Evolutionary conservation across 2,888 invertebrate species (phyloP), one percentile per base, ranked within the genome.

Genomic region (Athetis lepigone): DNA sequence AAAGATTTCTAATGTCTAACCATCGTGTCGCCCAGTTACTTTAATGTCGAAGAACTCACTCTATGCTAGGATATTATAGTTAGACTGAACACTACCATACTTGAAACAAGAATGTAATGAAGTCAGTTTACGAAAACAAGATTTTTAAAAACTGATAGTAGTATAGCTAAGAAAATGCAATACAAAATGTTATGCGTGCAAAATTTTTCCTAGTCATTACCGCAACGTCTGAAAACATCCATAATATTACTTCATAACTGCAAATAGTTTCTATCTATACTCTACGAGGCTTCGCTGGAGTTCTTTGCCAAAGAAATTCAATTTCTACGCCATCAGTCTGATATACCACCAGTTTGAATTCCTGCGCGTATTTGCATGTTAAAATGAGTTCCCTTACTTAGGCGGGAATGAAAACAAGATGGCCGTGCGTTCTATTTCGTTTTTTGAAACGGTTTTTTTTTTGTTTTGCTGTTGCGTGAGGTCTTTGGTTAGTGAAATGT

Each of bases 311-410:
- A 75, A 71, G 73, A 79, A 83, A 88, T 88, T 88, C 85, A 88
- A 88, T 89, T 88, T 88, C 80, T 82, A 82, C 79, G 81, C 85
- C 83, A 89, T 89, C 88, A 86, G 75, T 73, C 78, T 80, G 75
- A 81, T 83, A 72, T 55, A 73, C 55, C n/a, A n/a, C 63, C 50
- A 70, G 81, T 78, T 80, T 81, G 81, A 82, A 85, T 86, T 79
- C 72, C 77, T 62, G 64, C 82, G 21, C 51, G 59, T 74, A 88
- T 90, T 90, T 88, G 87, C 90, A 90, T 90, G 86, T 85, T 86
- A 83, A 89, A 89, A 90, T 81, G 81, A 81, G 76, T 74, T 79
- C 74, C 25, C 40, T 61, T 71, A 70, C 67, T 76, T 71, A 79
- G 57, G 58, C 49, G 29, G 1, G 33, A 39, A 69, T 58, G 23